A percentile compares a stretch with the other conserved stretches of the same genome.
Evolutionary conservation across 2,888 invertebrate species (phyloP).

Genomic region (Synanthedon myopaeformis): DNA sequence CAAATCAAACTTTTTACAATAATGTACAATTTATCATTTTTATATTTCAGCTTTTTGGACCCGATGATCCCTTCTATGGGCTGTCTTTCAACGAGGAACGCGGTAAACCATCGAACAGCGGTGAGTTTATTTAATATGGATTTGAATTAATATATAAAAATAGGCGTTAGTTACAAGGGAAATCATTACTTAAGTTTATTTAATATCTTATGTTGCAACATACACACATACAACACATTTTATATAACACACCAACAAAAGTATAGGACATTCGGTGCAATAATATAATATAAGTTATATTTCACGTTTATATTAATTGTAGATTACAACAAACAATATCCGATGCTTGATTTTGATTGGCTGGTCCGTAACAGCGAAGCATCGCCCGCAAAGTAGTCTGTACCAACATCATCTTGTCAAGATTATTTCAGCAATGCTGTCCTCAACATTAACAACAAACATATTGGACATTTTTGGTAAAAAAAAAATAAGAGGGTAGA

Average conservation of each 20-base stretch:
- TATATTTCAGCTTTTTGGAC: conserved; percentile 53
- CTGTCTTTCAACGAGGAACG: conserved; percentile 55
- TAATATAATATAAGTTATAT: conserved; percentile 18
- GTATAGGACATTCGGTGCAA: background rate
- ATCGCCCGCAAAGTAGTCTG: conserved; percentile 48
- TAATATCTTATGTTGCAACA: background rate
- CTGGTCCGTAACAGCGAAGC: conserved; percentile 63
- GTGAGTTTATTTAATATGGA: conserved; percentile 27
- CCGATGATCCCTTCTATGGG: conserved; percentile 66
- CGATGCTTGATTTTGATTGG: conserved; percentile 72
- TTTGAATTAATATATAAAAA: background rate
- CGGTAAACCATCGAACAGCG: conserved; percentile 39
- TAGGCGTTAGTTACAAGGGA: background rate
- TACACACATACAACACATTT: background rate
- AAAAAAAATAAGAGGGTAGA: conserved; percentile 14
- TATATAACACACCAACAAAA: background rate
- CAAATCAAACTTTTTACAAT: no score
- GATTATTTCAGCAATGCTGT: conserved; percentile 32
- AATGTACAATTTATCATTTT: background rate
- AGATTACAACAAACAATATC: conserved; percentile 68
- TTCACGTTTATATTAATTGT: conserved; percentile 64
- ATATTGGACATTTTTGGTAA: conserved; percentile 30
- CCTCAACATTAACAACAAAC: conserved; percentile 22
- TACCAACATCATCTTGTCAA: conserved; percentile 39
- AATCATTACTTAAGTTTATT: no score